Evolutionary conservation across 2,888 invertebrate genomes (phyloP).

Genomic region (Ophioninae sp.): DNA sequence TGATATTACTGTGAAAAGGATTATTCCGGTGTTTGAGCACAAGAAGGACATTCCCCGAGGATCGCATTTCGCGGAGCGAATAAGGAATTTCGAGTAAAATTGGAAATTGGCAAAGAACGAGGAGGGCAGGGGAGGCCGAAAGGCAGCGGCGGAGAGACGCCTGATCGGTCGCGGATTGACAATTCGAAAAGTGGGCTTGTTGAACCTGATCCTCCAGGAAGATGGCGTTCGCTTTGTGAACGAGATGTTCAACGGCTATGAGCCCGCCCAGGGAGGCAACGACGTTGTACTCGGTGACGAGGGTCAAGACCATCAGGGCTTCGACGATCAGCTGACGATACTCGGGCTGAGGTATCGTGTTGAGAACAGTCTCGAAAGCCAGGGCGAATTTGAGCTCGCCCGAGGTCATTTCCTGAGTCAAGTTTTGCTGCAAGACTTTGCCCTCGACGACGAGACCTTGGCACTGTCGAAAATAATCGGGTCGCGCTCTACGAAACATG

Average conservation of each 20-base stretch:
- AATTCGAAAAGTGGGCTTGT: not conserved
- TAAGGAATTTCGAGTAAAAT: too few species aligned
- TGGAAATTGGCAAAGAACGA: too few species aligned
- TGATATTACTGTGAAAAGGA: too few species aligned
- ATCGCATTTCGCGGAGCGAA: too few species aligned
- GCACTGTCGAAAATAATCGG: slow-evolving; percentile 83
- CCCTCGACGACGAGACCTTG: slow-evolving; percentile 97
- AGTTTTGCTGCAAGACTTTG: slow-evolving; percentile 92
- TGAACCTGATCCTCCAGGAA: slow-evolving; percentile 98
- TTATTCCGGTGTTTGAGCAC: too few species aligned
- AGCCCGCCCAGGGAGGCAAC: slow-evolving; percentile 89
- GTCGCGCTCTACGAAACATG: not conserved
- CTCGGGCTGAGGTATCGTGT: slow-evolving; percentile 98
- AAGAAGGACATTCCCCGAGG: too few species aligned
- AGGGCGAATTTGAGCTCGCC: slow-evolving; percentile 99
- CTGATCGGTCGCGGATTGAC: too few species aligned
- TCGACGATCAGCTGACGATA: slow-evolving; percentile 98
- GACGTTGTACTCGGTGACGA: slow-evolving; percentile 94
- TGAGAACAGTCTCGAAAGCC: slow-evolving; percentile 97
- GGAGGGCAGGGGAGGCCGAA: too few species aligned
- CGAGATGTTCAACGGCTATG: slow-evolving; percentile 94
- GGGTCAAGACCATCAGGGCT: slow-evolving; percentile 96
- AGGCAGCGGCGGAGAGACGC: too few species aligned
- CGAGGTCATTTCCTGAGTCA: slow-evolving; percentile 99
- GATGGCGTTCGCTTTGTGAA: slow-evolving; percentile 96